These are phyloP conservation scores for Spinus olivaceus DNA, from an alignment of 2,797 vertebrate genomes.

Conservation along the genomic window DNA sequence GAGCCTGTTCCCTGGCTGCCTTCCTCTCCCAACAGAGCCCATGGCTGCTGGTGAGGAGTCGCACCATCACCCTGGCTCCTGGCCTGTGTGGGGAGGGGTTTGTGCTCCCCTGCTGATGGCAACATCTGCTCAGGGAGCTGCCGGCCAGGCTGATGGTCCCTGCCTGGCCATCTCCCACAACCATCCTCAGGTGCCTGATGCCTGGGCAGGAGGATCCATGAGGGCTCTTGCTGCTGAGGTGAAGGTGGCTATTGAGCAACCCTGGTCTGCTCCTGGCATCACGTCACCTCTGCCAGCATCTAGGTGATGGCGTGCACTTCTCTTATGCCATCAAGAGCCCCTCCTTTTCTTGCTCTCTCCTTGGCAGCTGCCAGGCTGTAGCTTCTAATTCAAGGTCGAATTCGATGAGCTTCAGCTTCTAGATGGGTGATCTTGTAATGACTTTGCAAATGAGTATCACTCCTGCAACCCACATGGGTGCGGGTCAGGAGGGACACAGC, in stretches of 20 bases:
- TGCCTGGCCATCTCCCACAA: neutral
- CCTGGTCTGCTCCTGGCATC: neutral
- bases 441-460: neutral
- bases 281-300: neutral
- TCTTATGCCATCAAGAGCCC: neutral
- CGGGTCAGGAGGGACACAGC: neutral
- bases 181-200: rapidly evolving
- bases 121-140: constrained; percentile 32
- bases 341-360: neutral
- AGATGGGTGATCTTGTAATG: neutral
- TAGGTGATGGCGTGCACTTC: rapidly evolving
- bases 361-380: neutral
- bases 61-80: neutral
- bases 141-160: neutral
- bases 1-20: rapidly evolving
- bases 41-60: neutral
- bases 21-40: neutral
- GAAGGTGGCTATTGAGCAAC: neutral
- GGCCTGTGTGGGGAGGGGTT: rapidly evolving
- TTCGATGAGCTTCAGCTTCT: neutral
- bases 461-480: rapidly evolving
- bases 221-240: neutral
- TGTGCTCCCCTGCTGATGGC: neutral
- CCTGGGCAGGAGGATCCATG: neutral
- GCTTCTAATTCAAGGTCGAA: neutral